These are phyloP conservation scores for Pycnonotus jocosus DNA, from an alignment of 2,113 vertebrate genomes.

Conservation along the genomic window DNA sequence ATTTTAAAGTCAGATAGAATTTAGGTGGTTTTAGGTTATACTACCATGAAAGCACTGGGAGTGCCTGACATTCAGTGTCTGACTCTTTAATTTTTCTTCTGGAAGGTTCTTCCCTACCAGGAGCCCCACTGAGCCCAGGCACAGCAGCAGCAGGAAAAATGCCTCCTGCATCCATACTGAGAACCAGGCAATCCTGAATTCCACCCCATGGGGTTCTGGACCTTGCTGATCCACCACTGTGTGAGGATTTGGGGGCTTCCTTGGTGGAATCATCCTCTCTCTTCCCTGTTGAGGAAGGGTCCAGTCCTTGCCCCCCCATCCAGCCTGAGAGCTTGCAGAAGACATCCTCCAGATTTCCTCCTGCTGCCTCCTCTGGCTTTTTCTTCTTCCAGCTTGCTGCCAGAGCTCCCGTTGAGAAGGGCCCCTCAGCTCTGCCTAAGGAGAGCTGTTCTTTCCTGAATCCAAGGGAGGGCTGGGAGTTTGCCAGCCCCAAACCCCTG, in stretches of 20 bases:
- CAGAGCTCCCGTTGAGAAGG: neutral
- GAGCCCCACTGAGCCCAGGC: neutral
- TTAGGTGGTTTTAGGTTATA: neutral
- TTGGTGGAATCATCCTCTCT: neutral
- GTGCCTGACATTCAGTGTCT: neutral
- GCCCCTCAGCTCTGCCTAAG: neutral
- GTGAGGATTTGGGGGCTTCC: neutral
- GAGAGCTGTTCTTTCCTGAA: neutral
- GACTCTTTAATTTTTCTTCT: neutral
- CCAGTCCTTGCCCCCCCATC: neutral
- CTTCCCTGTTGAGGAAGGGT: neutral
- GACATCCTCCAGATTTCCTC: neutral
- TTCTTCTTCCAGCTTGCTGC: neutral
- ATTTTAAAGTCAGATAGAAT: neutral
- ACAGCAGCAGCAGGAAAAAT: neutral
- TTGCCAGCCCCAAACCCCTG: neutral
- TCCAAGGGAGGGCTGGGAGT: neutral
- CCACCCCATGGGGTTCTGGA: rapidly evolving
- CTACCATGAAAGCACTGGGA: neutral
- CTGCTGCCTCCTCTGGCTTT: neutral
- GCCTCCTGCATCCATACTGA: rapidly evolving
- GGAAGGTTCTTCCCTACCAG: neutral
- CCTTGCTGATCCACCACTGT: neutral
- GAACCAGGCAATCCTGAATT: neutral
- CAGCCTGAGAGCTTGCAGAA: neutral